Conservation (phyloP, 1,140 invertebrate genomes). For the Alviniconcha marisindica region DNA sequence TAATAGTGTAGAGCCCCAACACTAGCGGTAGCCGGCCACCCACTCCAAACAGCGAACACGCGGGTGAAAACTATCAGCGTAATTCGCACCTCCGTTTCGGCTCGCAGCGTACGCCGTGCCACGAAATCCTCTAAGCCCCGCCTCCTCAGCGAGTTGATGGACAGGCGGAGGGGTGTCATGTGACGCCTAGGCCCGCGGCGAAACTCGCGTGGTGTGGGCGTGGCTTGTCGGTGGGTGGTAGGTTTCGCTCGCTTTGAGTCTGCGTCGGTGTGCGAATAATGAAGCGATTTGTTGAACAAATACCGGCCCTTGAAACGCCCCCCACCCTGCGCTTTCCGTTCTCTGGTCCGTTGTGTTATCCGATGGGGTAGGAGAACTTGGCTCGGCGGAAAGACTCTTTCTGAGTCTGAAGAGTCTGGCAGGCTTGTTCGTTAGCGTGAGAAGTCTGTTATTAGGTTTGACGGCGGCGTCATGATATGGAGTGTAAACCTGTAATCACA, state of each 20-base stretch:
- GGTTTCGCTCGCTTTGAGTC: not conserved
- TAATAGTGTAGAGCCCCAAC: not conserved
- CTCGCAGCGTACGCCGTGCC: not conserved
- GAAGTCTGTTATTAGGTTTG: too few relatives aligned
- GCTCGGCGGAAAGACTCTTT: not conserved
- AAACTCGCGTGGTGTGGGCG: not conserved
- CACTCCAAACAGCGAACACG: not conserved
- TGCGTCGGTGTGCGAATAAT: conserved; percentile 14
- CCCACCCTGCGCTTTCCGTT: not conserved
- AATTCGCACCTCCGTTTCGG: not conserved
- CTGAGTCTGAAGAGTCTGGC: not conserved
- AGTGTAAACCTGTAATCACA: too few relatives aligned
- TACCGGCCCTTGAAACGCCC: not conserved
- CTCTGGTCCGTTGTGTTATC: not conserved
- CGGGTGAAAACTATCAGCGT: not conserved
- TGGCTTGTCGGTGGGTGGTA: not conserved
- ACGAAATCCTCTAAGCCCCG: not conserved
- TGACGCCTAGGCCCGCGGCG: not conserved
- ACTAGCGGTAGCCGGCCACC: too few relatives aligned
- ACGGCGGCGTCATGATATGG: too few relatives aligned
- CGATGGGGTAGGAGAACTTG: not conserved
- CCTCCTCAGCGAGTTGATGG: not conserved
- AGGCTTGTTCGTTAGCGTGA: too few relatives aligned
- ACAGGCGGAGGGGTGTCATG: not conserved
- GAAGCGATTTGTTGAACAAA: conserved; percentile 30